These are phyloP conservation scores for Ceriagrion tenellum DNA, from an alignment of 2,888 invertebrate species.

Conservation along the genomic window DNA sequence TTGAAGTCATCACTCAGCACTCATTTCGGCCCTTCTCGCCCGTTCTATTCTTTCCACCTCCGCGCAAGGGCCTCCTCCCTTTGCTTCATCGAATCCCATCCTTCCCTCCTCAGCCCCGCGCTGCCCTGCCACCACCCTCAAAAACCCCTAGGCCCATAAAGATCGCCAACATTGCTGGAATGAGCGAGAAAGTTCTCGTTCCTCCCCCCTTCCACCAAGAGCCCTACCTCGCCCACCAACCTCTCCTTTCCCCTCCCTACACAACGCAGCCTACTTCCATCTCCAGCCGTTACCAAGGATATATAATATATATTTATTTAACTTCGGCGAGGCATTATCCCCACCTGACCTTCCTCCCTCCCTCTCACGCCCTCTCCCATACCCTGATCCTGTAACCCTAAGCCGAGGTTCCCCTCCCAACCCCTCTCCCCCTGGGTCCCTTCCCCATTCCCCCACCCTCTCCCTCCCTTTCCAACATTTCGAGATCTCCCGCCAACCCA, in stretches of 20 bases:
- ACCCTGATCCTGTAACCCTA: not conserved
- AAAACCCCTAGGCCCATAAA: conserved; percentile 32
- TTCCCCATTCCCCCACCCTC: not conserved
- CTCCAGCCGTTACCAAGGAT: conserved; percentile 64
- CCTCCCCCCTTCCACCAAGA: not conserved
- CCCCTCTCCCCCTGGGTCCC: not conserved
- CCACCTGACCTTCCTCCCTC: conserved; percentile 59
- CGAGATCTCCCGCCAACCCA: not conserved
- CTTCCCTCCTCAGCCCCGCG: not conserved
- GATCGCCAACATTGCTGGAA: conserved; percentile 59
- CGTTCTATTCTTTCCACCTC: not conserved
- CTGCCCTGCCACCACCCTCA: not conserved
- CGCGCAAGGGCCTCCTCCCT: not conserved
- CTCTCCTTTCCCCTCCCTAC: not conserved
- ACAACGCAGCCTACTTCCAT: not conserved
- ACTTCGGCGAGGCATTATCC: conserved; percentile 63
- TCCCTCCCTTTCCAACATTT: not conserved
- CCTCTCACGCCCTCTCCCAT: not conserved
- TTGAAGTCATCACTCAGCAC: conserved; percentile 57
- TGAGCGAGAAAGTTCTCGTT: conserved; percentile 37
- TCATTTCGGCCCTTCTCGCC: conserved; percentile 39
- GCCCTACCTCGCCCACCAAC: not conserved
- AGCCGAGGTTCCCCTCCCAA: not conserved
- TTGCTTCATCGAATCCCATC: not conserved
- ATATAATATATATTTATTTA: conserved; percentile 68